Conservation (phyloP, 1,140 invertebrate species). For the Sinonovacula constricta region DNA sequence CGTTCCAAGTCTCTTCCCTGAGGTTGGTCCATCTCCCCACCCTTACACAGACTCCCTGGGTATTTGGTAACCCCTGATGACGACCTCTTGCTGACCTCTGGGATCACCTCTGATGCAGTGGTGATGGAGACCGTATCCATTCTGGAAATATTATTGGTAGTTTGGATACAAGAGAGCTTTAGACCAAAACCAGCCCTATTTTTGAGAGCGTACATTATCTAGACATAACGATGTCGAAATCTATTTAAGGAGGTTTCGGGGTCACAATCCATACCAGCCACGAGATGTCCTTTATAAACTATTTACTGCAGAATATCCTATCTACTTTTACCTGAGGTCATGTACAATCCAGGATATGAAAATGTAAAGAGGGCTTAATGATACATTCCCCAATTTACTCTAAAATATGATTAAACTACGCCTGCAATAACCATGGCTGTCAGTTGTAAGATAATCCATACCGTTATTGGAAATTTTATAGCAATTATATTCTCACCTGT, state of each 20-base stretch:
- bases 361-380: too few species aligned
- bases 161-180: not conserved
- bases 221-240: not conserved
- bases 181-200: not conserved
- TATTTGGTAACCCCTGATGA: too few species aligned
- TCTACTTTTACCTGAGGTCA: too few species aligned
- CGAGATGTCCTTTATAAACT: too few species aligned
- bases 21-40: too few species aligned
- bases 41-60: too few species aligned
- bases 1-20: too few species aligned
- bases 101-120: not conserved
- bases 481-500: slow-evolving; percentile 80
- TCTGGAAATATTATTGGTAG: slow-evolving; percentile 14
- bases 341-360: too few species aligned
- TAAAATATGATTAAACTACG: not conserved
- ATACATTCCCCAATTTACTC: not conserved
- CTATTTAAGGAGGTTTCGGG: not conserved
- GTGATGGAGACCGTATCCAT: slow-evolving; percentile 24
- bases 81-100: not conserved
- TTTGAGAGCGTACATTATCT: not conserved
- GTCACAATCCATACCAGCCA: too few species aligned
- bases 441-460: not conserved
- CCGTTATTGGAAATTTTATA: not conserved
- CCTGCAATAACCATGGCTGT: not conserved
- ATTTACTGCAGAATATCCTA: too few species aligned